phyloP scores from a whole-genome alignment of 2,888 invertebrate genomes.

The Cecidostiba fungosa region DNA sequence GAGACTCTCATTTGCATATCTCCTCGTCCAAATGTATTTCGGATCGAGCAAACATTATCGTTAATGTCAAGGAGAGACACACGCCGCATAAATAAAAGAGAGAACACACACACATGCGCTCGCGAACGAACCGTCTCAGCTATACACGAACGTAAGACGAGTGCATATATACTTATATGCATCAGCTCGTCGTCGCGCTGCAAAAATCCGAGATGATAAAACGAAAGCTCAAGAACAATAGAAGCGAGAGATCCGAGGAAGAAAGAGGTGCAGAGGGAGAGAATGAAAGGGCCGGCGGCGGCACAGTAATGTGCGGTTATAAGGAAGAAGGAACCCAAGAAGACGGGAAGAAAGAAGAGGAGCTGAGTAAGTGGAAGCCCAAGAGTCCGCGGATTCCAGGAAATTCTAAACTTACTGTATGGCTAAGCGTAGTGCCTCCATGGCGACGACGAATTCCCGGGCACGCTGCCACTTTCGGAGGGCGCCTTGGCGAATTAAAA shows the following conservation, averaged over 20 bases:
- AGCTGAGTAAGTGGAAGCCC: slow-evolving; percentile 12
- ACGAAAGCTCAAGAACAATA: slow-evolving; percentile 43
- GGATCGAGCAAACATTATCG: slow-evolving; percentile 19
- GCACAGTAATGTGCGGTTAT: background rate
- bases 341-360: background rate
- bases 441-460: slow-evolving; percentile 65
- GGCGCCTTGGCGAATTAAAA: background rate
- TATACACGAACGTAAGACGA: background rate
- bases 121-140: background rate
- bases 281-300: background rate
- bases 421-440: slow-evolving; percentile 77
- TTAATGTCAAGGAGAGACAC: slow-evolving; percentile 37
- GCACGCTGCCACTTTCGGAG: slow-evolving; percentile 17
- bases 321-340: slow-evolving; percentile 18
- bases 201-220: slow-evolving; percentile 13
- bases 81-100: slow-evolving; percentile 34
- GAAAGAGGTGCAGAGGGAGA: background rate
- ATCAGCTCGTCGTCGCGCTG: background rate
- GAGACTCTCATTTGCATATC: slow-evolving; percentile 29
- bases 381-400: slow-evolving; percentile 21
- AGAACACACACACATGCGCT: background rate
- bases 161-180: background rate
- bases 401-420: slow-evolving; percentile 75
- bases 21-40: slow-evolving; percentile 1
- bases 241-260: slow-evolving; percentile 22